phyloP scores from a whole-genome alignment of 2,888 invertebrate genomes.

The Leuctra nigra region DNA sequence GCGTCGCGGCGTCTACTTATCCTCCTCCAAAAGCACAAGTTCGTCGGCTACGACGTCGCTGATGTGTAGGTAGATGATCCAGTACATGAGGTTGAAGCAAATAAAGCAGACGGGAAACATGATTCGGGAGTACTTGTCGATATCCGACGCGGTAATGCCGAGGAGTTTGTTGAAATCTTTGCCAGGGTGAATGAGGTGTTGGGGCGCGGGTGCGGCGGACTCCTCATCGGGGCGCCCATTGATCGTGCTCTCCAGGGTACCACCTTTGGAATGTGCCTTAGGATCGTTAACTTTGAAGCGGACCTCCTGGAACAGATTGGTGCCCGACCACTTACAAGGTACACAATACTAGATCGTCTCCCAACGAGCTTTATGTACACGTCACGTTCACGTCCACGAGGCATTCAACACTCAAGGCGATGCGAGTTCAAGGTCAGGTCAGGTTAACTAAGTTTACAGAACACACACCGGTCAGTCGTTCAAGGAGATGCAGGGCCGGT shows the following conservation, averaged over 20 bases:
- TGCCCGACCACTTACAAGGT: constrained; percentile 45
- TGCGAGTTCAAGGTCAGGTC: background rate
- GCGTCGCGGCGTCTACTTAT: constrained; percentile 43
- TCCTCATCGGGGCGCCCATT: constrained; percentile 66
- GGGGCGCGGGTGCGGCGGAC: constrained; percentile 52
- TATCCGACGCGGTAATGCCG: constrained; percentile 92
- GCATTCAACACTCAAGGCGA: constrained; percentile 7
- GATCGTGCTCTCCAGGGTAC: constrained; percentile 84
- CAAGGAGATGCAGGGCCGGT: constrained; percentile 12
- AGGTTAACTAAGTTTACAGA: background rate
- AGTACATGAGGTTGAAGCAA: constrained; percentile 97
- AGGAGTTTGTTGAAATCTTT: constrained; percentile 82
- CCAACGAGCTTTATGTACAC: no score
- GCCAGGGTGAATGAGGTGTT: constrained; percentile 77
- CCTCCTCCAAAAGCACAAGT: constrained; percentile 71
- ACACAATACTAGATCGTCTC: constrained; percentile 33
- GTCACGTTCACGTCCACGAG: background rate
- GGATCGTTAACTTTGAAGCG: constrained; percentile 93
- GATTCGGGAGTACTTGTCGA: constrained; percentile 98
- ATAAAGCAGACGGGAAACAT: constrained; percentile 98
- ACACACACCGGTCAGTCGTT: constrained; percentile 1
- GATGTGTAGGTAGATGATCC: constrained; percentile 95
- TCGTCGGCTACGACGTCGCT: constrained; percentile 94
- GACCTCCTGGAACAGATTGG: constrained; percentile 72
- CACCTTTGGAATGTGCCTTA: constrained; percentile 88